A percentile compares a stretch with the other conserved stretches of the same genome.
Conservation (phyloP, 1,140 invertebrate genomes). For the Stegodyphus dumicola region DNA sequence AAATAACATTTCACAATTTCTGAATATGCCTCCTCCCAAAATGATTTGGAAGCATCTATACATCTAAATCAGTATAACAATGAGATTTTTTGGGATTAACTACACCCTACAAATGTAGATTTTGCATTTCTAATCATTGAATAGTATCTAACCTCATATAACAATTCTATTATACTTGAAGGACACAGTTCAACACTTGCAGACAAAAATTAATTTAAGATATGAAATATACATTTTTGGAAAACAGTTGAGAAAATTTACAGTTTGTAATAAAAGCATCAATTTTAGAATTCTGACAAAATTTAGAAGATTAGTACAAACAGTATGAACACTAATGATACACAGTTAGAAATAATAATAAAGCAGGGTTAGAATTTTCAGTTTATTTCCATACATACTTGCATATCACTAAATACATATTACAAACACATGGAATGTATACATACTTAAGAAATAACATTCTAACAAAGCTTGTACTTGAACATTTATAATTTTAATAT, state of each 20-base stretch:
- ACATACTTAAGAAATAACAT: background rate
- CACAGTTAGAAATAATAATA: background rate
- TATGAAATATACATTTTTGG: background rate
- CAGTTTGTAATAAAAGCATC: background rate
- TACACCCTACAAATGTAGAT: constrained; percentile 37
- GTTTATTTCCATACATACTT: background rate
- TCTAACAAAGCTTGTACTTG: background rate
- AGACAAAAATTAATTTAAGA: constrained; percentile 15
- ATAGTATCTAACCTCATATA: constrained; percentile 39
- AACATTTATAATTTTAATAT: background rate
- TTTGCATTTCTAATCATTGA: constrained; percentile 24
- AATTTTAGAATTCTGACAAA: background rate
- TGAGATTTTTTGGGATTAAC: constrained; percentile 38
- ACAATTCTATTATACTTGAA: constrained; percentile 44
- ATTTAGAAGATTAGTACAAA: background rate
- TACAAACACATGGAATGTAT: background rate
- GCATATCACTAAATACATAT: background rate
- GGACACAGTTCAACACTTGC: constrained; percentile 28
- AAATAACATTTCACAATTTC: constrained; percentile 33
- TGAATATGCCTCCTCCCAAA: constrained; percentile 27
- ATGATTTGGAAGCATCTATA: constrained; percentile 43
- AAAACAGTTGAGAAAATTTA: background rate
- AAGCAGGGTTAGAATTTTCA: background rate
- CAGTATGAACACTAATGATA: background rate
- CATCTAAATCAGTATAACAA: constrained; percentile 46